These are phyloP conservation scores for Otocyon megalotis DNA, from an alignment of 2,113 vertebrate species.

Conservation along the genomic window DNA sequence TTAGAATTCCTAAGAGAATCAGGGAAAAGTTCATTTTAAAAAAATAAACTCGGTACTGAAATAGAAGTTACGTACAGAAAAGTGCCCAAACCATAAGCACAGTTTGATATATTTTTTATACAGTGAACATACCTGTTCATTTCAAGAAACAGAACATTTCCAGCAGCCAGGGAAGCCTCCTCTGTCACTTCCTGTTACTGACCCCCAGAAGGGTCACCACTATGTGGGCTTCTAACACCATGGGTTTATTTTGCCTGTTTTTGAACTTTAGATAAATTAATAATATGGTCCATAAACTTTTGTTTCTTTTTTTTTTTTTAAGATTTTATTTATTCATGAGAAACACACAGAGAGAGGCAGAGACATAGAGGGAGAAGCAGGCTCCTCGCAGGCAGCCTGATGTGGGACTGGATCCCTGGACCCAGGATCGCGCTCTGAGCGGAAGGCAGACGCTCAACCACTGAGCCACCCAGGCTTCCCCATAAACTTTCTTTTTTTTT, in stretches of 20 bases:
- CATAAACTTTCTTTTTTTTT: neutral
- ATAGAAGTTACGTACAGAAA: neutral
- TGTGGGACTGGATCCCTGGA: no score
- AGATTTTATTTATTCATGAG: no score
- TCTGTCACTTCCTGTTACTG: neutral
- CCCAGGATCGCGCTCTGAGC: no score
- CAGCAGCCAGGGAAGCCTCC: neutral
- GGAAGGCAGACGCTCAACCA: no score
- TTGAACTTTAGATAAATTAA: conserved; percentile 11
- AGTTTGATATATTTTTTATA: neutral
- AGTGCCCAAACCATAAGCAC: neutral
- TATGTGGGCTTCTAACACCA: neutral
- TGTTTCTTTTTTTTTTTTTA: neutral
- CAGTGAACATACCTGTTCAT: neutral
- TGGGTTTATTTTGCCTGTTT: neutral
- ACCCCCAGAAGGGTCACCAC: neutral
- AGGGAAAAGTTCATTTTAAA: neutral
- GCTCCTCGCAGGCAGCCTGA: no score
- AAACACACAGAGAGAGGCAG: no score
- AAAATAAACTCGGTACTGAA: neutral
- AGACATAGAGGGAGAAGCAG: no score
- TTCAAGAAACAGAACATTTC: neutral
- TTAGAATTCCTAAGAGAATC: conserved; percentile 36
- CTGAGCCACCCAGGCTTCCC: no score
- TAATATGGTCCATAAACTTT: neutral